Conservation (phyloP, 2,888 invertebrate species). For the Ametastegia equiseti region DNA sequence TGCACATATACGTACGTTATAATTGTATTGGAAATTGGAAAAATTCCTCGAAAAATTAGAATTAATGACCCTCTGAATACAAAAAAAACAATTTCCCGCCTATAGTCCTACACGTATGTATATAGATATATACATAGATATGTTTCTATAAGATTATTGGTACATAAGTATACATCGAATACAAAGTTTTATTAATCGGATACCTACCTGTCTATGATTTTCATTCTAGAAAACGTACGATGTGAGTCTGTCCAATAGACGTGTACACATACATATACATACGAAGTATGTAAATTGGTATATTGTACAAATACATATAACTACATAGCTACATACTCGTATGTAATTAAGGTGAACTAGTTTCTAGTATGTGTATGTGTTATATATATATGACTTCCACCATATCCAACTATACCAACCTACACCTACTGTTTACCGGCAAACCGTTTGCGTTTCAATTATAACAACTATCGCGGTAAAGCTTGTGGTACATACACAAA, state of each 20-base stretch:
- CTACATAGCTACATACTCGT: background rate
- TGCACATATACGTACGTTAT: too few relatives aligned
- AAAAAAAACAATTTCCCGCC: too few relatives aligned
- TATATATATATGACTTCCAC: background rate
- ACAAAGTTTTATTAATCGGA: background rate
- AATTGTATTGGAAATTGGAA: too few relatives aligned
- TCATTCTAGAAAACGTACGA: background rate
- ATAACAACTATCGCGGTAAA: too few relatives aligned
- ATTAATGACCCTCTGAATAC: too few relatives aligned
- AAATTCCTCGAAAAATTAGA: too few relatives aligned
- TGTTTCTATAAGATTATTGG: too few relatives aligned
- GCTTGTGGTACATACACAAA: background rate
- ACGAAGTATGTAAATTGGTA: background rate
- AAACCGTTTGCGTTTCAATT: background rate
- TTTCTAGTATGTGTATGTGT: background rate
- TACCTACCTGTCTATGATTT: too few relatives aligned
- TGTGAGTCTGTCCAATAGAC: background rate
- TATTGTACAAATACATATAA: background rate
- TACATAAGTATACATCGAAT: background rate
- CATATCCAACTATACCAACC: background rate
- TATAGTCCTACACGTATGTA: too few relatives aligned
- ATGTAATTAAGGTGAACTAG: conserved; percentile 34
- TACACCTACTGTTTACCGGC: background rate
- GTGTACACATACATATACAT: background rate
- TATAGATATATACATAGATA: too few relatives aligned